Conservation (phyloP, 2,797 vertebrate species). For the Bovichtus diacanthus region DNA sequence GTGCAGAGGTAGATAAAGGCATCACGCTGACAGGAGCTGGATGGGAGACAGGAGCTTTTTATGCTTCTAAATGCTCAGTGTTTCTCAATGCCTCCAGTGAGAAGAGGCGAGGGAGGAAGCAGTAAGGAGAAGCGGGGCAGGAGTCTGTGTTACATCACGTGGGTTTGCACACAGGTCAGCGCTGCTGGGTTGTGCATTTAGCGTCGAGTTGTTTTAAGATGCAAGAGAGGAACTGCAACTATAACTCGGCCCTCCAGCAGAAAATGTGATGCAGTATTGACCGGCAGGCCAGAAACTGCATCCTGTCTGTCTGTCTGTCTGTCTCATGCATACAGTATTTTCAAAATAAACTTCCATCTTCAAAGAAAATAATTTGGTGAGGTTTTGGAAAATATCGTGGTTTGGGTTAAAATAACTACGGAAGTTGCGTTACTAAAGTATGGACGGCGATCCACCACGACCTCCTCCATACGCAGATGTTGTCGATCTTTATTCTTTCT, state of each 20-base stretch:
- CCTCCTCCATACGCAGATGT: too few species aligned
- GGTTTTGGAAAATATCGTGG: too few species aligned
- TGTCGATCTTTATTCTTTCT: too few species aligned
- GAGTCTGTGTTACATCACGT: background rate
- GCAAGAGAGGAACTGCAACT: conserved; percentile 2
- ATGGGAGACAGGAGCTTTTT: conserved; percentile 49
- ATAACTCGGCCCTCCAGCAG: conserved; percentile 44
- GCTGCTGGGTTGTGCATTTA: background rate
- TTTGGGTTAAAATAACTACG: too few species aligned
- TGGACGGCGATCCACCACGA: too few species aligned
- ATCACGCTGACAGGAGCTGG: conserved; percentile 48
- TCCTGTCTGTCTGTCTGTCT: too few species aligned
- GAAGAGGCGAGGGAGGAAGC: conserved; percentile 1
- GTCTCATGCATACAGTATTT: too few species aligned
- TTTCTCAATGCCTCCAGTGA: conserved; percentile 29
- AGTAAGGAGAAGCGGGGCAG: conserved; percentile 12
- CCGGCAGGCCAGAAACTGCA: conserved; percentile 24
- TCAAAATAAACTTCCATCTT: too few species aligned
- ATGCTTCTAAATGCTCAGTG: conserved; percentile 45
- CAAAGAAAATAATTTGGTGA: too few species aligned
- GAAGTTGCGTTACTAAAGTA: too few species aligned
- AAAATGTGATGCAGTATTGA: conserved; percentile 61
- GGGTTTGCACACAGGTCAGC: background rate
- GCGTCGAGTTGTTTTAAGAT: background rate
- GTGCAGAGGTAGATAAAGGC: conserved; percentile 69